Conservation (phyloP, 2,113 vertebrate genomes). For the Podarcis muralis region DNA sequence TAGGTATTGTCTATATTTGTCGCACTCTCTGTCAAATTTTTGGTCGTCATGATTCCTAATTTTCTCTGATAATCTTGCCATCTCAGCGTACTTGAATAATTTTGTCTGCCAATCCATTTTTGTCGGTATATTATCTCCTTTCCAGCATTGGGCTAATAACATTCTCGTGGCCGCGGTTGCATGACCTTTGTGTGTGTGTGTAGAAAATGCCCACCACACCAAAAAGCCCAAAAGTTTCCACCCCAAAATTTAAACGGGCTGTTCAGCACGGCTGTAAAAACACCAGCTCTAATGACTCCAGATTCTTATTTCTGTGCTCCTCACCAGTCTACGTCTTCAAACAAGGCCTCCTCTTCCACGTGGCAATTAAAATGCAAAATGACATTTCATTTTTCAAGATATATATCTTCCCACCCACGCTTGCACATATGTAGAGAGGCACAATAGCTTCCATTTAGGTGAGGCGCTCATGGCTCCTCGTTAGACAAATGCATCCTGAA, state of each 20-base stretch:
- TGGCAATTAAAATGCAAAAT: not conserved
- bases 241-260: not conserved
- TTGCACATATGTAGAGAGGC: conserved; percentile 19
- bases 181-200: not conserved
- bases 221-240: not conserved
- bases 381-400: conserved; percentile 17
- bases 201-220: not conserved
- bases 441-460: not conserved
- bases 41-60: too few relatives aligned
- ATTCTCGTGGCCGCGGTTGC: too few relatives aligned
- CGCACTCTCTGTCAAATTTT: too few relatives aligned
- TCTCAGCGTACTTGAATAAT: too few relatives aligned
- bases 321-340: not conserved
- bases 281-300: not conserved
- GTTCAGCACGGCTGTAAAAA: too few relatives aligned
- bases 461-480: not conserved
- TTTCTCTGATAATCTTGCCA: too few relatives aligned
- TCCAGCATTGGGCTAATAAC: too few relatives aligned
- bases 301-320: not conserved
- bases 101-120: too few relatives aligned
- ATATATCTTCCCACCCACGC: not conserved
- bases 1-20: too few relatives aligned
- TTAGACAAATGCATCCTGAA: conserved; percentile 29
- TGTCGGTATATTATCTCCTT: too few relatives aligned
- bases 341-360: not conserved